Base-by-base conservation (phyloP, 2,113 vertebrate species). In the Athene noctua region DNA sequence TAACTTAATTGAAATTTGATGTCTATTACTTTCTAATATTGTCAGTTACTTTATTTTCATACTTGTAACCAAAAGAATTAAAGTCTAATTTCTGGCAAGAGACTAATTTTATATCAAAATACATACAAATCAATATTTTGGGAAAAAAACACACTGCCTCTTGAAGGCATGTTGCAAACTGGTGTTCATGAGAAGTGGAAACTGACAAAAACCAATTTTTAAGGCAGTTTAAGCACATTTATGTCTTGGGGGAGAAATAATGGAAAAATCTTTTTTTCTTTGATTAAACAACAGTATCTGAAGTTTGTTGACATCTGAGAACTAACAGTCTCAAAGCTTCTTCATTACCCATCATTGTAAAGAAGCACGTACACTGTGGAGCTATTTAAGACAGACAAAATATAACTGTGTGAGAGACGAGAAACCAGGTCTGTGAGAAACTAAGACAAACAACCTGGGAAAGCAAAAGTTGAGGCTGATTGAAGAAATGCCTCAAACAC, bases 171-270 rank as follows among this genome's bases (percentile, higher is more conserved):
- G 17, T 32, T 59, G 18, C 15, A 49, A 73, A 72, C 26, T 52
- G 3, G 10, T 40, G 30, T 38, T 75, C 46, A 40, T 12, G 10
- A 80, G 82, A 65, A 80, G 3, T 27, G 29, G 17, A 91, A 88
- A 68, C 3, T 5, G 34, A 63, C 0, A 0, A 72, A 93, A 72
- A 63, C 3, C 2, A 38, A 5, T 5, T 67, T 80, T 58, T 63
- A 75, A 72, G 21, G 13, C 40, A 83, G 91, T 46, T 46, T 18
- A 46, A 46, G 44, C 44, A 38, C 2, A 10, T 51, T 83, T 78
- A 25, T 21, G 8, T 59, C 19, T 40, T 36, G 6, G 25, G 20
- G 21, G 7, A 72, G 12, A 77, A 49, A 58, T 17, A 74, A 29
- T 4, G 5, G 10, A 59, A 4, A 2, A 34, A 9, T 21, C 1